These are phyloP conservation scores for Calliphora vicina DNA, from an alignment of 1,140 invertebrate species.

Conservation along the genomic window DNA sequence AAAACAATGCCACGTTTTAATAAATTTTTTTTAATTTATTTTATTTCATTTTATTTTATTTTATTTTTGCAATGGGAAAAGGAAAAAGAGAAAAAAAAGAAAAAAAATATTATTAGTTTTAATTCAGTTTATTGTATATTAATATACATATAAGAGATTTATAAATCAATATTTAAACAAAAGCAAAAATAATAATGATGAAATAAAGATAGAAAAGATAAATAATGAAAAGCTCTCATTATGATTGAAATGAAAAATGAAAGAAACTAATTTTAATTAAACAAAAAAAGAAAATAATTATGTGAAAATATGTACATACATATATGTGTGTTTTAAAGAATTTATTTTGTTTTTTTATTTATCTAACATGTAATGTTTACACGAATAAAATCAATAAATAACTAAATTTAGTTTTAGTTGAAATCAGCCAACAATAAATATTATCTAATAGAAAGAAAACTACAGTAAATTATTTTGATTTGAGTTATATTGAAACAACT, in stretches of 20 bases:
- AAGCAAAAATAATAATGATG: not conserved
- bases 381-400: not conserved
- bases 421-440: no score
- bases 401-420: no score
- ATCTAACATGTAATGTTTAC: not conserved
- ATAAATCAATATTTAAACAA: not conserved
- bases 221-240: not conserved
- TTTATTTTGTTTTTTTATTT: not conserved
- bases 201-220: not conserved
- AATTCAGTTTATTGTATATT: not conserved
- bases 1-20: not conserved
- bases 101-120: not conserved
- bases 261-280: not conserved
- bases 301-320: not conserved
- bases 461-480: no score
- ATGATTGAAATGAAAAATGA: not conserved
- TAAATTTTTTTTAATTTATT: not conserved
- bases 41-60: not conserved
- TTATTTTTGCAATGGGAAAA: not conserved
- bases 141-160: not conserved
- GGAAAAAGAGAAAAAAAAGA: not conserved
- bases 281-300: no score
- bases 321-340: not conserved
- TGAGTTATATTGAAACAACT: no score
- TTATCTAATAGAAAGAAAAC: no score